Conservation (phyloP, 92 coral and sea anemone genomes). For the Epizoanthus scotinus region DNA sequence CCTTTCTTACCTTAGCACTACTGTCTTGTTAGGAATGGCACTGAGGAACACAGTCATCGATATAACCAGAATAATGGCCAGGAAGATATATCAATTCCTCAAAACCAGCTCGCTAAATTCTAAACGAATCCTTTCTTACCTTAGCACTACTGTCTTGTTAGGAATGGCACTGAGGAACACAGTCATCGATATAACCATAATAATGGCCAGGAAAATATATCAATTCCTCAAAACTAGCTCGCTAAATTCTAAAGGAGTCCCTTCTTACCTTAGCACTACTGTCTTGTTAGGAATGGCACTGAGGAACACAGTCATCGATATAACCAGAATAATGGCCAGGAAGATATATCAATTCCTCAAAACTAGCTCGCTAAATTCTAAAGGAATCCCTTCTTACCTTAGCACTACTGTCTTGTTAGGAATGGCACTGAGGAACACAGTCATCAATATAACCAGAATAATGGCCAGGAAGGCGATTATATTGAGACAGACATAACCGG, state of each 20-base stretch:
- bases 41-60: too few species aligned
- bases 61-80: not conserved
- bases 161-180: too few species aligned
- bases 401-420: not conserved
- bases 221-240: too few species aligned
- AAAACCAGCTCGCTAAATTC: not conserved
- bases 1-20: too few species aligned
- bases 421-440: too few species aligned
- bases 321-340: not conserved
- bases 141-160: slow-evolving; percentile 34
- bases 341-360: too few species aligned
- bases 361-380: not conserved
- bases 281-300: too few species aligned
- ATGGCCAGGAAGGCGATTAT: slow-evolving; percentile 14
- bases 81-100: not conserved
- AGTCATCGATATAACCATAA: too few species aligned
- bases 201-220: not conserved
- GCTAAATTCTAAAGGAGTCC: not conserved
- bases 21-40: not conserved
- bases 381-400: not conserved
- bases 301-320: too few species aligned
- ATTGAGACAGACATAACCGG: slow-evolving; percentile 34
- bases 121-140: slow-evolving; percentile 27
- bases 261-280: not conserved
- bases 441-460: too few species aligned